These are phyloP conservation scores for Leuciscus idus DNA, from an alignment of 2,113 vertebrate genomes.

Conservation along the genomic window DNA sequence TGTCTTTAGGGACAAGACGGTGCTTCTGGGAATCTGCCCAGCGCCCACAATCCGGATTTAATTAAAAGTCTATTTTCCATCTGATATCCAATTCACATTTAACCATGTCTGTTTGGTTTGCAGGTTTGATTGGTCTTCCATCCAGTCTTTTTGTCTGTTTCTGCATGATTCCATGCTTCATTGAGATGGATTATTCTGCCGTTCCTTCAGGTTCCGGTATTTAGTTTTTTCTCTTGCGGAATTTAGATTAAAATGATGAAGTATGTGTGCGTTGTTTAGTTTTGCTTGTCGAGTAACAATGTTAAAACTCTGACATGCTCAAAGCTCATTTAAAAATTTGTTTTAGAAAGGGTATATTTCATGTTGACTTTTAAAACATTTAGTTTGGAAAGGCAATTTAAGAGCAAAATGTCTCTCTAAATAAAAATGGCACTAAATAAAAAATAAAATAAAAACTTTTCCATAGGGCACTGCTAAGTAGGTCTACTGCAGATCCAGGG, in stretches of 20 bases:
- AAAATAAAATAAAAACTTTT: too few species aligned
- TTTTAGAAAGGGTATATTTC: not conserved
- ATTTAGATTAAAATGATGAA: conserved; percentile 26
- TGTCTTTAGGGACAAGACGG: conserved; percentile 43
- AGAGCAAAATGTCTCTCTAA: not conserved
- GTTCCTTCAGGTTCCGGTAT: not conserved
- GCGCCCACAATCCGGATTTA: conserved; percentile 48
- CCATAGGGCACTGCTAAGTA: not conserved
- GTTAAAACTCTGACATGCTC: conserved; percentile 15
- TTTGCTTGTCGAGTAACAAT: not conserved
- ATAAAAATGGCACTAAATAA: not conserved
- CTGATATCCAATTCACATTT: conserved; percentile 45
- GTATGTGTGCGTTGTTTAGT: not conserved
- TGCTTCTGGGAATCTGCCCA: conserved; percentile 28
- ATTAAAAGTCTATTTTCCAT: conserved; percentile 54
- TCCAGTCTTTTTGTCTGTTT: not conserved
- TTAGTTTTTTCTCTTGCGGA: conserved; percentile 4
- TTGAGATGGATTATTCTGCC: conserved; percentile 28
- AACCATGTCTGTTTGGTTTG: conserved; percentile 16
- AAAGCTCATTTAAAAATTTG: not conserved
- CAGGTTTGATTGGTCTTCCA: conserved; percentile 9
- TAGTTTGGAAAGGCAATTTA: not conserved
- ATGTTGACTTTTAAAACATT: not conserved
- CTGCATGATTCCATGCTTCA: conserved; percentile 7
- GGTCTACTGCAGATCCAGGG: not conserved